Conservation (phyloP, 2,797 vertebrate species). For the Chelidonichthys spinosus region DNA sequence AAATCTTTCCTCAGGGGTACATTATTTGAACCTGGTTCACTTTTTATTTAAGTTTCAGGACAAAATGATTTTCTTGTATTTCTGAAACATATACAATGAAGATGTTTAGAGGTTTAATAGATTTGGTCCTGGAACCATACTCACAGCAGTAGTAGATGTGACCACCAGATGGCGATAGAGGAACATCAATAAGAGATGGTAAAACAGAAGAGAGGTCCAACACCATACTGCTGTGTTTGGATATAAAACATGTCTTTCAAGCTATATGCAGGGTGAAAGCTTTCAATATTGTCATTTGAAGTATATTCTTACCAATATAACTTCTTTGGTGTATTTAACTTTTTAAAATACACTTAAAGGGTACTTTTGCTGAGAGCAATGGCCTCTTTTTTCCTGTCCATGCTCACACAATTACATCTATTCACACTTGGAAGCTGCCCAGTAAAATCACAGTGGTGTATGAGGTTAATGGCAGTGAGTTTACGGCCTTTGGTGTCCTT, state of each 20-base stretch:
- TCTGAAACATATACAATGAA: too few species aligned
- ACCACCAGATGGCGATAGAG: constrained; percentile 70
- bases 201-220: background rate
- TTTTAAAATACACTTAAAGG: background rate
- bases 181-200: constrained; percentile 5
- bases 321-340: background rate
- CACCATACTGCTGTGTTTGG: background rate
- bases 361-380: background rate
- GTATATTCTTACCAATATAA: background rate
- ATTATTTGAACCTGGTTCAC: background rate
- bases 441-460: background rate
- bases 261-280: background rate
- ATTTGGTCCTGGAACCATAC: background rate
- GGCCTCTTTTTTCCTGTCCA: background rate
- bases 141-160: background rate
- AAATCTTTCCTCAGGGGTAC: background rate
- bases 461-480: background rate
- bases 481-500: background rate
- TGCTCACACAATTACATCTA: background rate
- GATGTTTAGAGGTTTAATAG: background rate
- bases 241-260: constrained; percentile 9
- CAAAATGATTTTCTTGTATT: background rate
- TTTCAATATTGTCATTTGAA: background rate
- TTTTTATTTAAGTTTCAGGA: background rate
- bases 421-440: constrained; percentile 4